Evolutionary conservation across 2,888 invertebrate species (phyloP).

Genomic region (Trimorus sp.): DNA sequence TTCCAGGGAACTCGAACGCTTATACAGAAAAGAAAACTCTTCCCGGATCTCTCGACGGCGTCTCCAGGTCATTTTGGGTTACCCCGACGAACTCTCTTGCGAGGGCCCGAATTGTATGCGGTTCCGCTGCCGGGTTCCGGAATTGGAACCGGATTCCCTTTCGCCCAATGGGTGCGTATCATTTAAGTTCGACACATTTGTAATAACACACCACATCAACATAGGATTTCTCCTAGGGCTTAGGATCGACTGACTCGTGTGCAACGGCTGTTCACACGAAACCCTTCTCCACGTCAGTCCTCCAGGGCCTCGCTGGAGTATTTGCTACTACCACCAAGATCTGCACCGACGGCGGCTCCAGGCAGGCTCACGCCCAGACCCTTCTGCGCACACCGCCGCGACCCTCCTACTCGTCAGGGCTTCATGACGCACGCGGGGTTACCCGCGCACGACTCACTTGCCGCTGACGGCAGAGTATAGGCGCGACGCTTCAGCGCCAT

Average conservation of each 20-base stretch:
- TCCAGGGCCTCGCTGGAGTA: conserved; percentile 85
- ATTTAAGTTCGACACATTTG: conserved; percentile 66
- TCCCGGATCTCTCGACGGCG: conserved; percentile 83
- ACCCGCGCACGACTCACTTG: conserved; percentile 85
- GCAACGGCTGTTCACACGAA: conserved; percentile 85
- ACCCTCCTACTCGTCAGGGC: conserved; percentile 71
- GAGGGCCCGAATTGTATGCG: conserved; percentile 82
- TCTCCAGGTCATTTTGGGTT: conserved; percentile 84
- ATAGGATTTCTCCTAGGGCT: conserved; percentile 83
- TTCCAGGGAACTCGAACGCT: conserved; percentile 83
- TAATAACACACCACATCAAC: conserved; percentile 80
- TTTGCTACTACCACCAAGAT: conserved; percentile 85
- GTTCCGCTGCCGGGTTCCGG: conserved; percentile 85
- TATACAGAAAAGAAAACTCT: conserved; percentile 83
- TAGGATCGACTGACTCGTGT: conserved; percentile 86
- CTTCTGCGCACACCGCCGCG: conserved; percentile 82
- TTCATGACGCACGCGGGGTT: conserved; percentile 66
- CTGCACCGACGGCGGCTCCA: conserved; percentile 76
- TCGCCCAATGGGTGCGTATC: conserved; percentile 82
- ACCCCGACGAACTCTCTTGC: conserved; percentile 82
- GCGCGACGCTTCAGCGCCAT: conserved; percentile 85
- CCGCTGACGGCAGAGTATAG: conserved; percentile 75
- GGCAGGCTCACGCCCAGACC: conserved; percentile 80
- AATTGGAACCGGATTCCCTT: conserved; percentile 84
- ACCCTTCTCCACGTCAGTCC: conserved; percentile 85